Conservation (phyloP, 2,113 vertebrate genomes). For the Caranx melampygus region DNA sequence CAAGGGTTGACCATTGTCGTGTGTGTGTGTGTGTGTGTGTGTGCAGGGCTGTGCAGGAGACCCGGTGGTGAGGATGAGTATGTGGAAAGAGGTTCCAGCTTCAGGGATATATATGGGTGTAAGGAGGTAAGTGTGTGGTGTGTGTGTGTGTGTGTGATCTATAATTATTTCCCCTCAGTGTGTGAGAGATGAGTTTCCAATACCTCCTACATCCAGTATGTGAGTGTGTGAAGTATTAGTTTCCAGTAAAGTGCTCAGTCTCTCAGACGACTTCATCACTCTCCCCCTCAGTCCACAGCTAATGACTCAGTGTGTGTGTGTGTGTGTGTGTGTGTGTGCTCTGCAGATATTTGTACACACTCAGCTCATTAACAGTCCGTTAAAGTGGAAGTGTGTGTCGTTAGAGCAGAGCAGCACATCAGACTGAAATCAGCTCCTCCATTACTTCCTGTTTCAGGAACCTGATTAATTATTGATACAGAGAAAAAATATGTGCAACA, state of each 20-base stretch:
- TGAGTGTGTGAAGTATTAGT: constrained; percentile 43
- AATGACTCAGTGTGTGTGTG: constrained; percentile 26
- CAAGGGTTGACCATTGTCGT: not conserved
- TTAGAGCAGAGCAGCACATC: too few relatives aligned
- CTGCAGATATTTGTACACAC: too few relatives aligned
- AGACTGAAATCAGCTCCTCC: not conserved
- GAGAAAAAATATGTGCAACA: too few relatives aligned
- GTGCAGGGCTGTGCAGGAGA: constrained; percentile 88
- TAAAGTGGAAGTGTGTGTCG: not conserved
- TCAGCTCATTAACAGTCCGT: not conserved
- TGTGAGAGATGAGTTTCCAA: constrained; percentile 33
- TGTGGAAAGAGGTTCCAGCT: constrained; percentile 89
- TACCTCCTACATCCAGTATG: constrained; percentile 33
- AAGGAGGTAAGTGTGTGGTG: constrained; percentile 84
- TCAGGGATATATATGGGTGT: constrained; percentile 89
- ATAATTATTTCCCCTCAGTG: constrained; percentile 16
- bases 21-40: constrained; percentile 39
- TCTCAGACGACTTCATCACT: constrained; percentile 47
- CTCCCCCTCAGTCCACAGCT: constrained; percentile 28
- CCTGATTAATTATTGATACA: too few relatives aligned
- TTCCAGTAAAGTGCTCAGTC: constrained; percentile 42
- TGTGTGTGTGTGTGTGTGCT: not conserved
- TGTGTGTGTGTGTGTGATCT: not conserved
- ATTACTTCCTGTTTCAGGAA: too few relatives aligned
- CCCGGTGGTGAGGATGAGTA: constrained; percentile 87